Base-by-base conservation (phyloP, 2,888 invertebrate genomes). In the Xestia xanthographa region DNA sequence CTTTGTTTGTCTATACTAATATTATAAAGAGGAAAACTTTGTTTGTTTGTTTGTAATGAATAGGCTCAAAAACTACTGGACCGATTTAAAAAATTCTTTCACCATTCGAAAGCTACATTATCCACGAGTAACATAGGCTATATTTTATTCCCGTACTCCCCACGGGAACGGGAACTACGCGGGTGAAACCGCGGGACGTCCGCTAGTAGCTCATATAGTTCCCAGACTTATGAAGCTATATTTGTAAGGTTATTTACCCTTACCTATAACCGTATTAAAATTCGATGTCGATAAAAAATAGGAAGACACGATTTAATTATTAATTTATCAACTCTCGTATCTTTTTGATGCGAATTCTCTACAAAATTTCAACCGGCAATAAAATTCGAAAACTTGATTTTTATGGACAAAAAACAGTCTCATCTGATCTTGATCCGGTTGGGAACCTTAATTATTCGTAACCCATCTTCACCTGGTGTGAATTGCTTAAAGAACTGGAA, bases 351-450 rank as follows among this genome's bases (percentile, higher is more conserved):
- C 17, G 34, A 48, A 48, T 63, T 56, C 26, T 65, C 20, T 20
- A 20, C 34, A 22, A 20, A 43, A 50, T 38, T 34, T 43, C 0
- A 56, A 82, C 0, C 6, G 29, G 6, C 1, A 2, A 34, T 41
- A 71, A 63, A 22, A 65, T 29, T 34, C 5, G 6, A 4, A 53
- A 45, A 66, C 43, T 1, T 17, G 66, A 56, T 63, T 56, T 29
- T 17, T 26, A 20, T 50, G 5, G 1, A 3, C 0, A n/a, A 60
- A 17, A 58, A 69, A 45, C 22, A 41, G 41, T 34, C 53, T 45
- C 29, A 20, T n/a, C 2, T 11, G 38, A 66, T 41, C 17, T 53
- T 50, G 29, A 76, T 77, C 77, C 77, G 60, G 83, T 60, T 75
- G 2, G 26, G 22, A 66, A 65, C 63, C 20, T 20, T 45, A 53